Percentiles rank a stretch among this genome's conserved stretches.
phyloP scores from a whole-genome alignment of 2,888 invertebrate genomes.

The Glaucopsyche alexis region DNA sequence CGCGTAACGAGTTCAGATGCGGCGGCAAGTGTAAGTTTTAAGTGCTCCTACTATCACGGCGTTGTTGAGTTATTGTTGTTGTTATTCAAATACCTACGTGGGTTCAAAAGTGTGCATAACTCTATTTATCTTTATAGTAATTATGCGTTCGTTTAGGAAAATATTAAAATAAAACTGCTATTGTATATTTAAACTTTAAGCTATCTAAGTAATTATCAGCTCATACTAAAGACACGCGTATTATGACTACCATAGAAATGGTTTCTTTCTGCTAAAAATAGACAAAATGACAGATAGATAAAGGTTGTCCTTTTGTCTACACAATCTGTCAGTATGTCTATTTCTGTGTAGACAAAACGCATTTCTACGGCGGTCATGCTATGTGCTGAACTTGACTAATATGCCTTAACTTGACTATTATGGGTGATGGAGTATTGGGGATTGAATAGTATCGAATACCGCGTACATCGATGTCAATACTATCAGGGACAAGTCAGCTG shows the following conservation, averaged over 20 bases:
- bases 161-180: neutral
- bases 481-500: conserved; percentile 24
- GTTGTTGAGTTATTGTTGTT: conserved; percentile 17
- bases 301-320: too few relatives aligned
- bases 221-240: too few relatives aligned
- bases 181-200: neutral
- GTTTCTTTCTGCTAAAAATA: too few relatives aligned
- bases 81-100: neutral
- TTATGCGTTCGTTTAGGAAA: neutral
- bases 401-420: too few relatives aligned
- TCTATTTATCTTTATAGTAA: neutral
- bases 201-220: too few relatives aligned
- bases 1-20: conserved; percentile 17
- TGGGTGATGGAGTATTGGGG: neutral
- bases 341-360: too few relatives aligned
- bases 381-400: too few relatives aligned
- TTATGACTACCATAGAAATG: too few relatives aligned
- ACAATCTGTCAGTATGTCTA: too few relatives aligned
- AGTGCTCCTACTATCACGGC: conserved; percentile 14
- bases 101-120: neutral
- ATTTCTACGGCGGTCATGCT: too few relatives aligned
- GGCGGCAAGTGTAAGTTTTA: conserved; percentile 21
- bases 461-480: conserved; percentile 30
- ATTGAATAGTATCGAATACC: neutral
- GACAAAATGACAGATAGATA: too few relatives aligned